phyloP scores from a whole-genome alignment of 2,888 invertebrate species.

The Agonopterix subpropinquella region DNA sequence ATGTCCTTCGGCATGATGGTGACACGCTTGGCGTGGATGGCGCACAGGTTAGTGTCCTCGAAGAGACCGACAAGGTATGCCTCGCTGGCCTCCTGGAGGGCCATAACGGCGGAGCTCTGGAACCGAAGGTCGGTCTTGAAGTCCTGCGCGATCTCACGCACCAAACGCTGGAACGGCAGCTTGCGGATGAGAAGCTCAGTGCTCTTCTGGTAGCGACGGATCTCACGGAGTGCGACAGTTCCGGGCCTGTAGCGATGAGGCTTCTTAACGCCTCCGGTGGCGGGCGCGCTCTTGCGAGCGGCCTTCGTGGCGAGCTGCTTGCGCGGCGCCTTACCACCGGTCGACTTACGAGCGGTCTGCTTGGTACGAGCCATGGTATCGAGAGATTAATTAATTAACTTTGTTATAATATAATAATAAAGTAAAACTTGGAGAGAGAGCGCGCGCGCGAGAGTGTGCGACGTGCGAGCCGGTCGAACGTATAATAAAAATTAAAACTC shows the following conservation, averaged over 20 bases:
- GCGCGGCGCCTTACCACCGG: slow-evolving; percentile 97
- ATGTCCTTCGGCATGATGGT: slow-evolving; percentile 99
- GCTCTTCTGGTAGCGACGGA: slow-evolving; percentile 96
- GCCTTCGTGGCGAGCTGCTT: slow-evolving; percentile 96
- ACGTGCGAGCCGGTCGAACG: slow-evolving; percentile 8
- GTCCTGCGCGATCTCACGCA: slow-evolving; percentile 97
- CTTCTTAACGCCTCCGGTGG: slow-evolving; percentile 97
- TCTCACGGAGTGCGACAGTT: slow-evolving; percentile 97
- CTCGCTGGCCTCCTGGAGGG: slow-evolving; percentile 92
- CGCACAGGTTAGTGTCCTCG: slow-evolving; percentile 98
- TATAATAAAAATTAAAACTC: no score
- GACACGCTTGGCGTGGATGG: slow-evolving; percentile 97
- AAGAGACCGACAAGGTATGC: slow-evolving; percentile 96
- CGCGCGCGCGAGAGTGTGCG: slow-evolving; percentile 19
- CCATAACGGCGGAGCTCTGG: slow-evolving; percentile 96
- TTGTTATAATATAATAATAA: no score
- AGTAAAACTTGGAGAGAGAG: no score
- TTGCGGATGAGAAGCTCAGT: slow-evolving; percentile 97
- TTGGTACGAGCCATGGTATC: slow-evolving; percentile 93
- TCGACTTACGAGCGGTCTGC: slow-evolving; percentile 97
- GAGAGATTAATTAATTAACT: no score
- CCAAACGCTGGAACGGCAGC: slow-evolving; percentile 89
- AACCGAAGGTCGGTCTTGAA: slow-evolving; percentile 97
- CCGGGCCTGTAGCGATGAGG: slow-evolving; percentile 98
- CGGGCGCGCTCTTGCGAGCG: slow-evolving; percentile 95